These are phyloP conservation scores for Cacoxenus indagator DNA, from an alignment of 2,888 invertebrate species.

Conservation along the genomic window DNA sequence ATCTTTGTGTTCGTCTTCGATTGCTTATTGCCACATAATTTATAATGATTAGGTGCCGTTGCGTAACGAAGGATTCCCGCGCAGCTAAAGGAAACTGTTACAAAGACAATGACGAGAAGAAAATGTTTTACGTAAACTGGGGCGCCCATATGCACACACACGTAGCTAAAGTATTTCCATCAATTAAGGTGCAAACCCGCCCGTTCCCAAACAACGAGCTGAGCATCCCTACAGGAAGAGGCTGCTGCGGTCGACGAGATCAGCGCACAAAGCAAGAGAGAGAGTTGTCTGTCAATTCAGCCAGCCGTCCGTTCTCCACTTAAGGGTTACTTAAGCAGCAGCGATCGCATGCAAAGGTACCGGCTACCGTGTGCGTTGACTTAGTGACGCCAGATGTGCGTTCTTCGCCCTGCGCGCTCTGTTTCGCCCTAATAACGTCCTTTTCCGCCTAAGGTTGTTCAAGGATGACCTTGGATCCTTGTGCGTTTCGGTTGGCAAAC, in stretches of 20 bases:
- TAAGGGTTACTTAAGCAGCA: not conserved
- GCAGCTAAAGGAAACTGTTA: constrained; percentile 51
- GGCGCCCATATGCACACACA: not conserved
- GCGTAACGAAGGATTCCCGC: constrained; percentile 29
- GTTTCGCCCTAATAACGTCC: not conserved
- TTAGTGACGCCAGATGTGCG: constrained; percentile 31
- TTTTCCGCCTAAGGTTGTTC: not conserved
- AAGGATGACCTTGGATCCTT: not conserved
- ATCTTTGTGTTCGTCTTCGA: constrained; percentile 10
- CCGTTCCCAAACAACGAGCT: not conserved
- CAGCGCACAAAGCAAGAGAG: not conserved
- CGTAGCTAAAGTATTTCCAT: not conserved
- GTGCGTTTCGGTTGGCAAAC: constrained; percentile 16
- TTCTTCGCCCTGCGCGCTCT: constrained; percentile 51
- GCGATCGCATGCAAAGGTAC: not conserved
- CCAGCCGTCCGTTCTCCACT: no score
- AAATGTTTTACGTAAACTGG: not conserved
- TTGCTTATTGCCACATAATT: constrained; percentile 56
- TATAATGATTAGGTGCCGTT: constrained; percentile 58
- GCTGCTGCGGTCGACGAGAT: not conserved
- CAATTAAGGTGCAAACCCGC: no score
- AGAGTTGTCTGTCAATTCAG: not conserved
- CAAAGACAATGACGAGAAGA: constrained; percentile 27
- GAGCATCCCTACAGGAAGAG: not conserved
- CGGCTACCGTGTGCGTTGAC: constrained; percentile 13